Conservation (phyloP, 2,113 vertebrate genomes). For the Bungarus multicinctus region DNA sequence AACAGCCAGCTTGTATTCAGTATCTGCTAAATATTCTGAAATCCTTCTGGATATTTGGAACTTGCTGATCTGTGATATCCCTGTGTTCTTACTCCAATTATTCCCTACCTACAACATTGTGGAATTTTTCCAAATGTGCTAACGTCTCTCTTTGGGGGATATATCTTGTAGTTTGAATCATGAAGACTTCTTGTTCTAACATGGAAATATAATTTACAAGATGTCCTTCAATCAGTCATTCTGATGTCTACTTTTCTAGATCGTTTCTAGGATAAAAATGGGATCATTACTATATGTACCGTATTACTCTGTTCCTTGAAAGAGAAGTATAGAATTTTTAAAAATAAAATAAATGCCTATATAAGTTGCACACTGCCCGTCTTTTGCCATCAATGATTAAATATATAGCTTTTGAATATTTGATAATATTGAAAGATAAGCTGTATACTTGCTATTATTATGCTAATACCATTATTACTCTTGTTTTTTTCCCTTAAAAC, state of each 20-base stretch:
- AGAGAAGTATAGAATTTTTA: background rate
- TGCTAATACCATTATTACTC: background rate
- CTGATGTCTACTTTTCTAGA: background rate
- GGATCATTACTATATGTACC: background rate
- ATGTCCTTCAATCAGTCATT: background rate
- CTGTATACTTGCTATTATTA: background rate
- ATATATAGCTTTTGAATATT: background rate
- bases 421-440: background rate
- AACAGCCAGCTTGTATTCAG: background rate
- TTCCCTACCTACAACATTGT: background rate
- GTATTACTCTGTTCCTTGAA: background rate
- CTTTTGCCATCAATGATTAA: background rate
- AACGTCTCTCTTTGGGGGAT: background rate
- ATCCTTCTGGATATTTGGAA: background rate
- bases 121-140: background rate
- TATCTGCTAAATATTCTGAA: background rate
- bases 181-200: background rate
- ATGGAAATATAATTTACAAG: background rate
- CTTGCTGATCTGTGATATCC: background rate
- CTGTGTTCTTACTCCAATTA: background rate
- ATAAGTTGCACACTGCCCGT: background rate
- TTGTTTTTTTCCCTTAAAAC: background rate
- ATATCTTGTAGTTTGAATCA: background rate
- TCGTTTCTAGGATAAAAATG: background rate
- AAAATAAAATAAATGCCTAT: background rate